A percentile compares a stretch with the other conserved stretches of the same genome.
Evolutionary conservation across 1,140 invertebrate genomes (phyloP).

Genomic region (Hetaerina americana): DNA sequence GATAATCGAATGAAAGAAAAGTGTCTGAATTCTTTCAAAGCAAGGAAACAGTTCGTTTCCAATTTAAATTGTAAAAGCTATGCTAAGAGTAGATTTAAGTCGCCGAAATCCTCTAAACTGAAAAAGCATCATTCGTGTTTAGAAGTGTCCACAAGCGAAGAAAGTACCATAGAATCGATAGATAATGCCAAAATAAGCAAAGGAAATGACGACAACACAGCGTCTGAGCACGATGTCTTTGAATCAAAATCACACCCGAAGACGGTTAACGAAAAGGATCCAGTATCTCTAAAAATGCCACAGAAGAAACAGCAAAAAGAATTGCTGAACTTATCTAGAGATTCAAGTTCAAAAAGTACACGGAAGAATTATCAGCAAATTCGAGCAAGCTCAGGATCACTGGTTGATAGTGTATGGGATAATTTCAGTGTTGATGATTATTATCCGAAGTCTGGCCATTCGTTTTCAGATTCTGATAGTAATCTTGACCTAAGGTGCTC

Average conservation of each 20-base stretch:
- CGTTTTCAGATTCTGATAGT: slow-evolving; percentile 15
- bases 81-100: not conserved
- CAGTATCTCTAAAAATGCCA: not conserved
- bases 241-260: not conserved
- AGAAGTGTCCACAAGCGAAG: not conserved
- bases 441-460: slow-evolving; percentile 7
- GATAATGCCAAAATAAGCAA: not conserved
- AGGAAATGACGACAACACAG: slow-evolving; percentile 2
- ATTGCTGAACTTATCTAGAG: not conserved
- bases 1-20: not conserved
- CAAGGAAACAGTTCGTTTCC: too few relatives aligned
- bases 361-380: not conserved
- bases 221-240: not conserved
- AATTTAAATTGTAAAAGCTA: too few relatives aligned
- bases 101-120: not conserved
- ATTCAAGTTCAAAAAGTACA: not conserved
- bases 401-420: slow-evolving; percentile 21
- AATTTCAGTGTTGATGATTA: slow-evolving; percentile 22
- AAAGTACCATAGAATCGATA: not conserved
- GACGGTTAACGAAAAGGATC: not conserved
- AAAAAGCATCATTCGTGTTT: not conserved
- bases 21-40: too few relatives aligned
- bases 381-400: slow-evolving; percentile 6
- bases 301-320: not conserved
- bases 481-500: not conserved